These are phyloP conservation scores for Pseudois nayaur DNA, from an alignment of 2,113 vertebrate genomes.

Conservation along the genomic window DNA sequence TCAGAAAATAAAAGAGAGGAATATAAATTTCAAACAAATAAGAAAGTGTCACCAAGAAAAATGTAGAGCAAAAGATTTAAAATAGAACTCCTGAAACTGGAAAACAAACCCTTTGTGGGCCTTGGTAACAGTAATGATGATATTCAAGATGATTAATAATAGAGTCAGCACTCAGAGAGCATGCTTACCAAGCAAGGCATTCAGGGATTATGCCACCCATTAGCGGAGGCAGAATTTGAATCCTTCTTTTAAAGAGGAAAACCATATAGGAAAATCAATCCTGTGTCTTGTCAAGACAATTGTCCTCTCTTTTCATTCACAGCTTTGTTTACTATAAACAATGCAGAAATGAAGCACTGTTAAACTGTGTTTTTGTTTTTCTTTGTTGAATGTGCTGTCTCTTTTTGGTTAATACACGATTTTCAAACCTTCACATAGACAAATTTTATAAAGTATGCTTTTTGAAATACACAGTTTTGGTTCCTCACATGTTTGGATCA, in stretches of 20 bases:
- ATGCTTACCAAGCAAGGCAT: not conserved
- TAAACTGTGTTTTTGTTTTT: not conserved
- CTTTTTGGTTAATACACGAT: not conserved
- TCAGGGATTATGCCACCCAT: not conserved
- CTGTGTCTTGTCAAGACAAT: not conserved
- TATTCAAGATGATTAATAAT: slow-evolving; percentile 25
- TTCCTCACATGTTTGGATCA: not conserved
- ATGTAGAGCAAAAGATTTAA: slow-evolving; percentile 7
- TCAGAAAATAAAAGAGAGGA: slow-evolving; percentile 41
- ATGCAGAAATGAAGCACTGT: not conserved
- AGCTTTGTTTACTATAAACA: not conserved
- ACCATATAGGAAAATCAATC: not conserved
- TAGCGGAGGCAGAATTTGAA: not conserved
- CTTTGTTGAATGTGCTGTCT: not conserved
- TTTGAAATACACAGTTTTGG: not conserved
- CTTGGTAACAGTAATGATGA: slow-evolving; percentile 8
- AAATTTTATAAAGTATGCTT: not conserved
- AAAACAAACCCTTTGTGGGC: slow-evolving; percentile 30
- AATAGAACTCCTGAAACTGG: slow-evolving; percentile 34
- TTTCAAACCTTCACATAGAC: not conserved
- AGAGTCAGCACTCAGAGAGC: not conserved
- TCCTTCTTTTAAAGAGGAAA: not conserved
- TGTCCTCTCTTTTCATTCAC: not conserved
- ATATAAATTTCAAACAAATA: slow-evolving; percentile 49
- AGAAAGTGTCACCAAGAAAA: slow-evolving; percentile 54